Evolutionary conservation across 2,797 vertebrate genomes (phyloP).

Genomic region (Orientallactaga sibirica): DNA sequence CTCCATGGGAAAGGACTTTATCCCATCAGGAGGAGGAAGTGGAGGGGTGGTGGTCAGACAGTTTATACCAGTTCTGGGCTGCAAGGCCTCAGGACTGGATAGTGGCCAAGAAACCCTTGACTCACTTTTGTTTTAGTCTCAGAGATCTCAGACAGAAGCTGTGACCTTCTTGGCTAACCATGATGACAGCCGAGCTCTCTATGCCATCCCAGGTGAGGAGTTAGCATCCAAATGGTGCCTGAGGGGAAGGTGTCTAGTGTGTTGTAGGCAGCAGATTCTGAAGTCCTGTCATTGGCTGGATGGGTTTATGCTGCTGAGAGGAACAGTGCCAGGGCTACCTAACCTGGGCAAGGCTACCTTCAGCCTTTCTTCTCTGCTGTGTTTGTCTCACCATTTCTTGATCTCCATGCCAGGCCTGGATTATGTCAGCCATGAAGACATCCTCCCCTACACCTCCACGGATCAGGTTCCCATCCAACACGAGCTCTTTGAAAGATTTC

Average conservation of each 20-base stretch:
- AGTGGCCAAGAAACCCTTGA: constrained; percentile 30
- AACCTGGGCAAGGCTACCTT: background rate
- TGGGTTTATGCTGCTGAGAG: constrained; percentile 9
- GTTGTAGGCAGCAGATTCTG: background rate
- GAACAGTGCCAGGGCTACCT: background rate
- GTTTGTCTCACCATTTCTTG: constrained; percentile 50
- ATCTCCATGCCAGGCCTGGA: constrained; percentile 92
- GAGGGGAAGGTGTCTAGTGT: background rate
- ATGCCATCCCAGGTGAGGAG: constrained; percentile 96
- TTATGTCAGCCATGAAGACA: constrained; percentile 99
- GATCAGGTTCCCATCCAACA: constrained; percentile 98
- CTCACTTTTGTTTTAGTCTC: constrained; percentile 90
- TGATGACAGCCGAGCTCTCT: constrained; percentile 98
- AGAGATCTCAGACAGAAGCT: constrained; percentile 98
- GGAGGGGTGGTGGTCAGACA: background rate
- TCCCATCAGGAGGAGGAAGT: background rate
- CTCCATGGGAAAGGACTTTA: background rate
- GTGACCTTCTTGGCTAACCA: constrained; percentile 99
- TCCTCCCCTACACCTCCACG: constrained; percentile 97
- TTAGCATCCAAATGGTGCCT: constrained; percentile 1
- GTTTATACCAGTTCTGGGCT: background rate
- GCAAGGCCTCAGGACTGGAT: background rate
- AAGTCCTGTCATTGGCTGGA: constrained; percentile 27
- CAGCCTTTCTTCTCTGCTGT: background rate
- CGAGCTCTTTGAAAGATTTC: constrained; percentile 98